Percentiles rank a stretch among this genome's conserved stretches.
phyloP scores from a whole-genome alignment of 92 coral and sea anemone species.

The Epizoanthus stellaris region DNA sequence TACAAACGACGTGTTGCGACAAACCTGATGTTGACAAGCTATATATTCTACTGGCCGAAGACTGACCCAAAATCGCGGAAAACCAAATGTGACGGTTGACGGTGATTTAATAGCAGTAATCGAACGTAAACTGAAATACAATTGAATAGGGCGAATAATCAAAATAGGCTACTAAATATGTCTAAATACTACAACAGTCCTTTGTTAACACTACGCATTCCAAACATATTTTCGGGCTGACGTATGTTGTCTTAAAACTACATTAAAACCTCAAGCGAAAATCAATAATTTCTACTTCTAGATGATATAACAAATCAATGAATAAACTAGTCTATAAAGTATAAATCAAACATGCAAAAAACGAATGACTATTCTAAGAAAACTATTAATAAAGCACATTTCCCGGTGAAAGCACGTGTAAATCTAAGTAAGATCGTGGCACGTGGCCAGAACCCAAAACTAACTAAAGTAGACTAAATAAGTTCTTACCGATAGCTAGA shows the following conservation, averaged over 20 bases:
- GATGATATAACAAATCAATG: not conserved
- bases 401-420: not conserved
- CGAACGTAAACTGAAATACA: conserved; percentile 29
- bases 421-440: conserved; percentile 6
- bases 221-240: conserved; percentile 19
- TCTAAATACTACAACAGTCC: conserved; percentile 10
- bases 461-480: conserved; percentile 9
- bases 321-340: not conserved
- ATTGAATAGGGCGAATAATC: conserved; percentile 11
- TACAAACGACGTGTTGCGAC: conserved; percentile 23
- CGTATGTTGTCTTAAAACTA: conserved; percentile 11
- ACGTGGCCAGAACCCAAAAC: conserved; percentile 22
- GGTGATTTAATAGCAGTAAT: conserved; percentile 21
- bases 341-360: conserved; percentile 19
- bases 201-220: conserved; percentile 23
- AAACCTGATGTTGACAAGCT: not conserved
- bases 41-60: conserved; percentile 23
- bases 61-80: conserved; percentile 31
- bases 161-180: conserved; percentile 15
- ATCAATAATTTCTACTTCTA: conserved; percentile 9
- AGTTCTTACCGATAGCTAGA: conserved; percentile 17
- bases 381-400: conserved; percentile 8
- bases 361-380: not conserved
- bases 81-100: conserved; percentile 27
- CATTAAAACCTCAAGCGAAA: conserved; percentile 16